Evolutionary conservation across 2,113 vertebrate species (phyloP).

Genomic region (Eira barbara): DNA sequence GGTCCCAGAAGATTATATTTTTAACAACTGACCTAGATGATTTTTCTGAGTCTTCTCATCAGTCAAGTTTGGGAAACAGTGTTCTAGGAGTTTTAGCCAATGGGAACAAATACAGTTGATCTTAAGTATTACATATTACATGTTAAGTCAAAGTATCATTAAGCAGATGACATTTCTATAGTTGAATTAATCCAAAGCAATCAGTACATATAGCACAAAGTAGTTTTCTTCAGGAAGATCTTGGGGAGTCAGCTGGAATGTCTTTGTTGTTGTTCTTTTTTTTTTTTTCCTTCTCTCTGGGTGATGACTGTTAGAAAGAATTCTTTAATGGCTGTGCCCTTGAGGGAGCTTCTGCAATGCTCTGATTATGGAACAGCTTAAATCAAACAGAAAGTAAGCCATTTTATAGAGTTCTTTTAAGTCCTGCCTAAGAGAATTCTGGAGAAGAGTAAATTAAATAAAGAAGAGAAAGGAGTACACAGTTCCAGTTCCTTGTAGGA

Average conservation of each 20-base stretch:
- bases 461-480: conserved; percentile 33
- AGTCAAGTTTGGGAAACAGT: background rate
- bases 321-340: conserved; percentile 49
- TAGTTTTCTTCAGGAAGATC: background rate
- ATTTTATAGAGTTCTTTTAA: conserved; percentile 35
- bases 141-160: background rate
- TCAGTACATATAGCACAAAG: background rate
- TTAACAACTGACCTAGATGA: conserved; percentile 2
- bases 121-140: background rate
- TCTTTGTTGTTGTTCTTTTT: background rate
- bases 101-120: background rate
- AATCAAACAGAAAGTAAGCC: conserved; percentile 56
- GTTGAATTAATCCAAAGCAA: background rate
- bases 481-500: background rate
- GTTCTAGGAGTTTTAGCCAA: background rate
- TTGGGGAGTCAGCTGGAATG: background rate
- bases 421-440: conserved; percentile 43
- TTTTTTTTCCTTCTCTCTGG: background rate
- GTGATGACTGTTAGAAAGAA: conserved; percentile 41
- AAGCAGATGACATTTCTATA: background rate
- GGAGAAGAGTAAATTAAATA: conserved; percentile 35
- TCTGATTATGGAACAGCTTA: conserved; percentile 42
- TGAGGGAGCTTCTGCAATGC: conserved; percentile 44
- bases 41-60: conserved; percentile 17
- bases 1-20: background rate